These are phyloP conservation scores for Uloborus plumipes DNA, from an alignment of 2,888 invertebrate species.

Conservation along the genomic window DNA sequence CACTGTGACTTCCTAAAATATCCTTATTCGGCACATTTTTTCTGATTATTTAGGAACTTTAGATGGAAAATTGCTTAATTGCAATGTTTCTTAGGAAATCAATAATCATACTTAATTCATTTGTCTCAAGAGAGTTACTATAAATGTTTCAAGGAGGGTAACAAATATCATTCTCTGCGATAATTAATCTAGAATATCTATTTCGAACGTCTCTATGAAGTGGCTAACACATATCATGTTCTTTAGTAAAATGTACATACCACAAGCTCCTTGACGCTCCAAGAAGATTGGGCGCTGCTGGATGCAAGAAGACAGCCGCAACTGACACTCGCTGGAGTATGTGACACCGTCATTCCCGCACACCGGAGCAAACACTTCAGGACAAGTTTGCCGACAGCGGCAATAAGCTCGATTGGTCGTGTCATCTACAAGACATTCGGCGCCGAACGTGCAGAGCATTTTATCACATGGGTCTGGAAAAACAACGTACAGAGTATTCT, in stretches of 20 bases:
- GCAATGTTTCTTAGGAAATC: too few relatives aligned
- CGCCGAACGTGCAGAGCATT: constrained; percentile 82
- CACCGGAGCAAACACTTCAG: constrained; percentile 75
- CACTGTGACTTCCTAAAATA: too few relatives aligned
- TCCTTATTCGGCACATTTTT: too few relatives aligned
- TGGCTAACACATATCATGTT: too few relatives aligned
- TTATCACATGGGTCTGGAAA: constrained; percentile 54
- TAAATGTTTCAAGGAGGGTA: too few relatives aligned
- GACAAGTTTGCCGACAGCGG: constrained; percentile 78
- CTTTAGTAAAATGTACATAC: constrained; percentile 75
- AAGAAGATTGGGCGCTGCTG: constrained; percentile 80
- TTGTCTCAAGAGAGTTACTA: too few relatives aligned
- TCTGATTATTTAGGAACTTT: too few relatives aligned
- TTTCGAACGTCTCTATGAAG: too few relatives aligned
- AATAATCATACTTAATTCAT: too few relatives aligned
- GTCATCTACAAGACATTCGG: constrained; percentile 81
- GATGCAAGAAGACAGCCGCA: constrained; percentile 83
- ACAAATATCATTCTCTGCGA: too few relatives aligned
- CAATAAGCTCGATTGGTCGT: constrained; percentile 81
- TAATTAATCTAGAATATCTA: too few relatives aligned
- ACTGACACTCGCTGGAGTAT: constrained; percentile 82
- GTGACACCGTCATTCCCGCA: constrained; percentile 82
- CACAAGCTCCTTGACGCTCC: constrained; percentile 84
- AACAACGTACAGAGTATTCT: not conserved
- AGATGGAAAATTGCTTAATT: too few relatives aligned